phyloP scores from a whole-genome alignment of 2,113 vertebrate genomes.

The Colinus virginianus region DNA sequence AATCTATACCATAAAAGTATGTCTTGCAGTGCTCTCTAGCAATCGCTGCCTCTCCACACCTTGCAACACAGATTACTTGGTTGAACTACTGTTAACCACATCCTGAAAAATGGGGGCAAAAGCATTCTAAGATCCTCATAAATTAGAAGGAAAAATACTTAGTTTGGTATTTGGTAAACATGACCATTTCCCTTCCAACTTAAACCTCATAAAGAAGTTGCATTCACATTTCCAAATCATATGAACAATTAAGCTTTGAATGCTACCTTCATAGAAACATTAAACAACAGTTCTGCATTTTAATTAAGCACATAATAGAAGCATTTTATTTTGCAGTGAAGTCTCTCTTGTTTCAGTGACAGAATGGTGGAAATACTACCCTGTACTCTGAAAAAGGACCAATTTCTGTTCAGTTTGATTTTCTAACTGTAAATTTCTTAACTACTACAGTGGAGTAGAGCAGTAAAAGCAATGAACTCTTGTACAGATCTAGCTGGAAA shows the following conservation, averaged over 20 bases:
- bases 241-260: not conserved
- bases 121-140: not conserved
- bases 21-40: not conserved
- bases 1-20: not conserved
- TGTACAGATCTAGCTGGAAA: constrained; percentile 6
- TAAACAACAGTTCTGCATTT: constrained; percentile 23
- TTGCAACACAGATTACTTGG: not conserved
- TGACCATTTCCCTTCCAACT: not conserved
- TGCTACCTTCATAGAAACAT: constrained; percentile 15
- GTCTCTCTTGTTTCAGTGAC: not conserved
- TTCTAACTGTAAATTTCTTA: not conserved
- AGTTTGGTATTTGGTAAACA: not conserved
- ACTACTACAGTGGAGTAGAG: not conserved
- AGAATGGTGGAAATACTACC: not conserved
- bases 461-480: constrained; percentile 32
- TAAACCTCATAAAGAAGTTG: not conserved
- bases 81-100: not conserved
- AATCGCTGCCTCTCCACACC: not conserved
- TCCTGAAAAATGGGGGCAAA: not conserved
- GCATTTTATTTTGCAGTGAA: not conserved
- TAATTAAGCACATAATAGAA: constrained; percentile 26
- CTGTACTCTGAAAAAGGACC: not conserved
- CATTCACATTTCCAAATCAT: not conserved
- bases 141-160: not conserved
- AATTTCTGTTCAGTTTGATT: not conserved